Percentiles rank a stretch among this genome's conserved stretches.
Evolutionary conservation across 2,113 vertebrate genomes (phyloP).

Genomic region (Parotia lawesii): DNA sequence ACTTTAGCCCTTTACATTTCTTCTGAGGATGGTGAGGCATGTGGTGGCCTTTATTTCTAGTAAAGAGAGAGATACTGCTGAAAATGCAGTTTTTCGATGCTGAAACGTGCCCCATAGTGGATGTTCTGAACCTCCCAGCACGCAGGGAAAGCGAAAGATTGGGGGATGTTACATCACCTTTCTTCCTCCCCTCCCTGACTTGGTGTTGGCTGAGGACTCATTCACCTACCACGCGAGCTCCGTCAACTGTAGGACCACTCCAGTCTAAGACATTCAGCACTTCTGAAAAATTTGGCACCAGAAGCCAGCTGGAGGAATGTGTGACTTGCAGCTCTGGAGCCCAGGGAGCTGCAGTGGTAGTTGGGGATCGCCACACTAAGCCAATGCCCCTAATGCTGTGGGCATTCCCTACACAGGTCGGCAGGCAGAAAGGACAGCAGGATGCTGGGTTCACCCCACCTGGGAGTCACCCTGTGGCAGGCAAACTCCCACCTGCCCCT

Average conservation of each 20-base stretch:
- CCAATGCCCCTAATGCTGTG: fast-evolving
- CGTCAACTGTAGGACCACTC: not conserved
- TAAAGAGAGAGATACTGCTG: not conserved
- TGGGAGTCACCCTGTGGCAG: not conserved
- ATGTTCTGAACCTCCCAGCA: not conserved
- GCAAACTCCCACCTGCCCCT: not conserved
- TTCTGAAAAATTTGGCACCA: not conserved
- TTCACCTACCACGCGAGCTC: not conserved
- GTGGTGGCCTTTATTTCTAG: not conserved
- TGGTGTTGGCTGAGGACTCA: not conserved
- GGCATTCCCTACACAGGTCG: not conserved
- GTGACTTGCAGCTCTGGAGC: not conserved
- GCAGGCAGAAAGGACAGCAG: not conserved
- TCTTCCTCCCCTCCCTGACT: not conserved
- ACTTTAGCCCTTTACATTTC: not conserved
- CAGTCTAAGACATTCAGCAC: not conserved
- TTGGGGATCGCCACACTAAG: fast-evolving
- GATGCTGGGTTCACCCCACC: not conserved
- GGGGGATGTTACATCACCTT: not conserved
- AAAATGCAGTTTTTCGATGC: not conserved
- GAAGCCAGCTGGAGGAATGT: not conserved
- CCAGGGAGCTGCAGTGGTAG: not conserved
- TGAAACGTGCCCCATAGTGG: fast-evolving
- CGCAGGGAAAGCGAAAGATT: not conserved
- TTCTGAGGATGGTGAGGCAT: not conserved